A percentile compares a stretch with the other conserved stretches of the same genome.
phyloP scores from a whole-genome alignment of 1,140 invertebrate genomes.

The Ips nitidus region DNA sequence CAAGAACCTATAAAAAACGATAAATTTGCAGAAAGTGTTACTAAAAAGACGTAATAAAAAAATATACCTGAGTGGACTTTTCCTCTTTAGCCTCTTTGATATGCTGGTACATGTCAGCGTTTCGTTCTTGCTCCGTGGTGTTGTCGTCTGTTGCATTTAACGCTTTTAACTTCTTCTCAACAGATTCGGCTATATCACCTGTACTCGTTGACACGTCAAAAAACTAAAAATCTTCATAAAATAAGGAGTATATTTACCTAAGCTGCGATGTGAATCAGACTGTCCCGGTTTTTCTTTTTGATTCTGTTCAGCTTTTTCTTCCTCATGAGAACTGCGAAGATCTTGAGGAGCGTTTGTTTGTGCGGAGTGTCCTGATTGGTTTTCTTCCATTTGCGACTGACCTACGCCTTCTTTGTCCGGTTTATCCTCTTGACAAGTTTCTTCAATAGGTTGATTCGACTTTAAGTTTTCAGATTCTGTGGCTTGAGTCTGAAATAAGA shows the following conservation, averaged over 20 bases:
- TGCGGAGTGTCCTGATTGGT: conserved; percentile 55
- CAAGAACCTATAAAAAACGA: conserved; percentile 56
- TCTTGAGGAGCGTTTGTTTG: conserved; percentile 48
- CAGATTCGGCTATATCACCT: conserved; percentile 52
- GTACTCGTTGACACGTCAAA: neutral
- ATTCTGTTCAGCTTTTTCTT: conserved; percentile 47
- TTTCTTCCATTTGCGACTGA: conserved; percentile 56
- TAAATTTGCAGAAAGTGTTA: neutral
- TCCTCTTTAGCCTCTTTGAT: conserved; percentile 73
- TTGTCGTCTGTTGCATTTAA: conserved; percentile 53
- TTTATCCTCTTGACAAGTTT: conserved; percentile 51
- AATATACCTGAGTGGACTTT: conserved; percentile 33
- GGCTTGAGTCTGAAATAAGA: conserved; percentile 46
- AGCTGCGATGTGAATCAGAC: conserved; percentile 54
- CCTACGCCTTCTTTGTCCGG: conserved; percentile 56
- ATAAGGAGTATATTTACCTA: conserved; percentile 40
- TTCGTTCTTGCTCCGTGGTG: conserved; percentile 54
- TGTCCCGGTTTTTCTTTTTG: conserved; percentile 56
- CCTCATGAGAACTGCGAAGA: conserved; percentile 42
- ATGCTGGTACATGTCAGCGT: conserved; percentile 81
- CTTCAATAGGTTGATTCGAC: conserved; percentile 47
- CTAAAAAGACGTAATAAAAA: conserved; percentile 4
- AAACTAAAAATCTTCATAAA: neutral
- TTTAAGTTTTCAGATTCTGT: conserved; percentile 50
- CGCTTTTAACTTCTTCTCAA: conserved; percentile 59